A percentile compares a stretch with the other conserved stretches of the same genome.
These are phyloP conservation scores for Embiotoca jacksoni DNA, from an alignment of 2,113 vertebrate genomes.

Conservation along the genomic window DNA sequence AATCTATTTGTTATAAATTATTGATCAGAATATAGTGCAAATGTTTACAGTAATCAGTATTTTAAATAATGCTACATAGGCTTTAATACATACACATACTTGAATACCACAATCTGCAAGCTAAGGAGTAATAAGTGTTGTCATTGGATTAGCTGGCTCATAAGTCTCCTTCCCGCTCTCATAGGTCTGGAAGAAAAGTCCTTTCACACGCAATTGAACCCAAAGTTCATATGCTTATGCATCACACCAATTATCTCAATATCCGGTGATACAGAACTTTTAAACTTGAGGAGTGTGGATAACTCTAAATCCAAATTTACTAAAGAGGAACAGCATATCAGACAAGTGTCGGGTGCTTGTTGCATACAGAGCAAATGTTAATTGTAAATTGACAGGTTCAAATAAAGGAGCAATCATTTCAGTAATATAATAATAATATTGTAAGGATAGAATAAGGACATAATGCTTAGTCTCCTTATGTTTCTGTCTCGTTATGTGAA, in stretches of 20 bases:
- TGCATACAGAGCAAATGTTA: background rate
- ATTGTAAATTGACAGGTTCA: background rate
- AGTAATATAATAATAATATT: background rate
- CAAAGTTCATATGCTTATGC: conserved; percentile 67
- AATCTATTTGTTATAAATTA: conserved; percentile 16
- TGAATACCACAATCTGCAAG: conserved; percentile 57
- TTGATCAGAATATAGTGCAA: conserved; percentile 2
- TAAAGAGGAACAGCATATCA: conserved; percentile 8
- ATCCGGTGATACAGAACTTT: conserved; percentile 48
- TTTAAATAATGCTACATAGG: background rate
- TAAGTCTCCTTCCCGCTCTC: conserved; percentile 66
- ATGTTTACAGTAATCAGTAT: conserved; percentile 5
- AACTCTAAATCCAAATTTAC: conserved; percentile 23
- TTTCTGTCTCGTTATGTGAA: background rate
- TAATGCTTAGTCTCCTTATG: background rate
- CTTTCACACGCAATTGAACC: conserved; percentile 68
- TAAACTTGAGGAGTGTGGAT: conserved; percentile 10
- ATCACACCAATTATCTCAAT: conserved; percentile 56
- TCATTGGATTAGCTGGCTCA: conserved; percentile 74
- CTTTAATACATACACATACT: conserved; percentile 43
- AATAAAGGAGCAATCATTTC: background rate
- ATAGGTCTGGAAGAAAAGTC: conserved; percentile 66
- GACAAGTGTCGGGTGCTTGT: background rate
- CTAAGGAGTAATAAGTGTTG: conserved; percentile 67
- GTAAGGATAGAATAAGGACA: no score